Evolutionary conservation across 2,797 vertebrate genomes (phyloP).

Genomic region (Chelonia mydas): DNA sequence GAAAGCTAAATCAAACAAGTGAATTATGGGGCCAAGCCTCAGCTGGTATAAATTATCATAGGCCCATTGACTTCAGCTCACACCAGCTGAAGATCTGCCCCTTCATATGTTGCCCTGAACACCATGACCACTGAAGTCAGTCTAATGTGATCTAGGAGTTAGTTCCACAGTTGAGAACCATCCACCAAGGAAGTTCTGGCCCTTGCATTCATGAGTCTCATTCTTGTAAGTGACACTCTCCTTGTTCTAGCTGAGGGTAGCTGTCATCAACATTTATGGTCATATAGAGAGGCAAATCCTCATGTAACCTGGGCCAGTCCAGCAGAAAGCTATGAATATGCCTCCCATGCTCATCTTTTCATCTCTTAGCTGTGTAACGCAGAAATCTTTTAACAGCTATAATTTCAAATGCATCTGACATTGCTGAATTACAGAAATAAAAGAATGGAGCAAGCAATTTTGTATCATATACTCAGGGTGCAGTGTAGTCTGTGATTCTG

Average conservation of each 20-base stretch:
- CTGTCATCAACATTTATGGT: background rate
- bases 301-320: background rate
- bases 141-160: constrained; percentile 6
- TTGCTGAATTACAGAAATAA: background rate
- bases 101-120: constrained; percentile 26
- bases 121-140: constrained; percentile 36
- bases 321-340: background rate
- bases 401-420: background rate
- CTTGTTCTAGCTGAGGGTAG: background rate
- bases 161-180: background rate
- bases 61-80: constrained; percentile 1
- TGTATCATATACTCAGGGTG: background rate
- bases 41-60: background rate
- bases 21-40: background rate
- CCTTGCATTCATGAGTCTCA: background rate
- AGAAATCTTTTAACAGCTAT: fast-evolving
- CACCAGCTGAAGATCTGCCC: constrained; percentile 20
- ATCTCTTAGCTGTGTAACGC: background rate
- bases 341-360: background rate
- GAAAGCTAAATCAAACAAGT: background rate
- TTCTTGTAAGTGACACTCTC: constrained; percentile 1
- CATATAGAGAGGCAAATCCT: constrained; percentile 3
- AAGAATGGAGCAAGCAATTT: background rate
- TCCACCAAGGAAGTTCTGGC: constrained; percentile 16
- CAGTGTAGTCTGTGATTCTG: background rate